A percentile compares a stretch with the other conserved stretches of the same genome.
phyloP scores from a whole-genome alignment of 1,140 invertebrate species.

The Phenacoccus solenopsis region DNA sequence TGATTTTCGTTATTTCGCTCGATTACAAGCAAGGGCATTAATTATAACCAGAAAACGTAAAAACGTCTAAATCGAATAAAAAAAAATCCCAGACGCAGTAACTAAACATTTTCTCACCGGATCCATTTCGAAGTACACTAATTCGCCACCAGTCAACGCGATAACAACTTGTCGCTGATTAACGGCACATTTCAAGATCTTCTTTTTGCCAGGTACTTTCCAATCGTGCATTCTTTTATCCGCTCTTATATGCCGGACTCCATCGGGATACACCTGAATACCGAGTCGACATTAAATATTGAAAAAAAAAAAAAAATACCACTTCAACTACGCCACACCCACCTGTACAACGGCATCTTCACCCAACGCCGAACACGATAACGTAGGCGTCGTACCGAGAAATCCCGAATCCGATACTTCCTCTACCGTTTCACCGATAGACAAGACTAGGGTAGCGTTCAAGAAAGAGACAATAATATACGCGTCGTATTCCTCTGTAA shows the following conservation, averaged over 20 bases:
- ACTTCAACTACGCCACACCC: conserved; percentile 24
- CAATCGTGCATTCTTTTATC: conserved; percentile 98
- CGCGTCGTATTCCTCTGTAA: conserved; percentile 94
- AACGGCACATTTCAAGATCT: conserved; percentile 94
- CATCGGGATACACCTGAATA: conserved; percentile 83
- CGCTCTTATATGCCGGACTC: conserved; percentile 93
- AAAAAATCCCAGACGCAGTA: background rate
- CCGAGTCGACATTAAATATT: conserved; percentile 18
- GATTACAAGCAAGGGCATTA: too few relatives aligned
- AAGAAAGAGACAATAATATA: conserved; percentile 99
- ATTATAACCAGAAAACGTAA: too few relatives aligned
- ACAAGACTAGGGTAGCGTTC: conserved; percentile 96
- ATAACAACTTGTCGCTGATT: conserved; percentile 98
- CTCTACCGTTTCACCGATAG: conserved; percentile 99
- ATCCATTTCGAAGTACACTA: conserved; percentile 99
- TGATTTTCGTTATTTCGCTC: too few relatives aligned
- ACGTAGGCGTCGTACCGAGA: conserved; percentile 91
- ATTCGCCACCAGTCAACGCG: conserved; percentile 89
- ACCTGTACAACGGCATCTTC: conserved; percentile 96
- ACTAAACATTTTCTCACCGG: conserved; percentile 61
- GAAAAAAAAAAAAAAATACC: conserved; percentile 18
- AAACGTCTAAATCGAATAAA: too few relatives aligned
- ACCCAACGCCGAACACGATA: conserved; percentile 91
- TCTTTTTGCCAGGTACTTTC: conserved; percentile 95
- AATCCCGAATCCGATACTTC: conserved; percentile 99